These are phyloP conservation scores for Carposina sasakii DNA, from an alignment of 1,140 invertebrate genomes.

Conservation along the genomic window DNA sequence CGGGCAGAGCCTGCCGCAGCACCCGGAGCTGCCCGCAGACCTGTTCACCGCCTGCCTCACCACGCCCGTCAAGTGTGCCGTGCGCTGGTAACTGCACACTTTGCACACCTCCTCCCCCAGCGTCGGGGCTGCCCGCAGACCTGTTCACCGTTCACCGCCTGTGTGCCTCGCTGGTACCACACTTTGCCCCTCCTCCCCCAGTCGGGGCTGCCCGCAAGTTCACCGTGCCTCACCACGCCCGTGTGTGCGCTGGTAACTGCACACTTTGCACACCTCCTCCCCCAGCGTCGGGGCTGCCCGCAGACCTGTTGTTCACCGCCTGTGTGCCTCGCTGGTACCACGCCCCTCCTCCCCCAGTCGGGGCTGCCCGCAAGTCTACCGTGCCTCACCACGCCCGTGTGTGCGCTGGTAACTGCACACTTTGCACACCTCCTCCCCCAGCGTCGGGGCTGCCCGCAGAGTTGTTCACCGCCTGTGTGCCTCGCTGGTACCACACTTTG, in stretches of 20 bases:
- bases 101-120: too few species aligned
- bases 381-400: constrained; percentile 99
- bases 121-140: too few species aligned
- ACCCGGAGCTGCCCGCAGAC: constrained; percentile 98
- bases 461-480: too few species aligned
- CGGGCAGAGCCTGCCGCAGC: constrained; percentile 96
- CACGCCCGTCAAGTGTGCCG: constrained; percentile 97
- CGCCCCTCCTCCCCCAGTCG: constrained; percentile 48
- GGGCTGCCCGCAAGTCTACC: constrained; percentile 91
- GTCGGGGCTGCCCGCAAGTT: constrained; percentile 90
- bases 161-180: too few species aligned
- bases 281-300: constrained; percentile 98
- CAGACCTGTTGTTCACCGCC: constrained; percentile 97
- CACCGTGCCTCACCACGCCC: constrained; percentile 98
- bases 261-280: too few species aligned
- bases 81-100: too few species aligned
- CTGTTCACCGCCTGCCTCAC: constrained; percentile 98
- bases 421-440: too few species aligned
- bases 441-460: too few species aligned
- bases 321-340: too few species aligned
- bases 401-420: too few species aligned
- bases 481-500: too few species aligned
- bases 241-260: constrained; percentile 93
- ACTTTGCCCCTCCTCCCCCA: constrained; percentile 26
- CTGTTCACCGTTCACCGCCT: too few species aligned